Evolutionary conservation across 1,140 invertebrate genomes (phyloP), one percentile per base, ranked within the genome.

Genomic region (Cepaea nemoralis): DNA sequence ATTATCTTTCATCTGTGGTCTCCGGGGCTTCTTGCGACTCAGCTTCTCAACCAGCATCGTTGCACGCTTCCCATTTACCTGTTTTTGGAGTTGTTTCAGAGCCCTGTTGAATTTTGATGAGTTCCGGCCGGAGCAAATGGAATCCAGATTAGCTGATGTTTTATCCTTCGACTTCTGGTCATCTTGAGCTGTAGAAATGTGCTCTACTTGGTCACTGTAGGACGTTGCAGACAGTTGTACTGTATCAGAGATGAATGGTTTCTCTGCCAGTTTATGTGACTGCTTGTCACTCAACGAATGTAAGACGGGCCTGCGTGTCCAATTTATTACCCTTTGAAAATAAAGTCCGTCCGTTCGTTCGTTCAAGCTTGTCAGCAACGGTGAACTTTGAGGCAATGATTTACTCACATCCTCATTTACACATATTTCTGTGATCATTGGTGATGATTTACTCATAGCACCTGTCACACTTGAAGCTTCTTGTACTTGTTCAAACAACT

Each of bases 11-110:
- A 40, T 22, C 35, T 22, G 35, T 39, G 69, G 22, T 31, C 12
- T 16, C 59, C 33, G 2, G 3, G 1, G 2, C 24, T 3, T 70
- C 22, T 70, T 70, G 35, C 39, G 35, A 40, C 1, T 5, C n/a
- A 70, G 35, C 39, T 70, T 39, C n/a, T 40, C 5, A 39, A 2
- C 8, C 37, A 6, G 8, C 69, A 74, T 74, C 19, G 48, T 45
- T 74, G 22, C 12, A 33, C 40, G 31, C 40, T 74, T 48, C 31
- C 71, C 50, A 24, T 74, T 31, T 24, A 74, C 42, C 40, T 74
- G 39, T 3, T 48, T 35, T 6, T 50, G 39, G 3, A 74, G 71
- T 27, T 33, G 39, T 50, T 48, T n/a, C 19, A 74, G 24, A 14
- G 5, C 5, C 31, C 22, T 31, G 6, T 42, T 2, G 31, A 48